Conservation (phyloP, 2,888 invertebrate genomes). For the Aproaerema taeniolella region DNA sequence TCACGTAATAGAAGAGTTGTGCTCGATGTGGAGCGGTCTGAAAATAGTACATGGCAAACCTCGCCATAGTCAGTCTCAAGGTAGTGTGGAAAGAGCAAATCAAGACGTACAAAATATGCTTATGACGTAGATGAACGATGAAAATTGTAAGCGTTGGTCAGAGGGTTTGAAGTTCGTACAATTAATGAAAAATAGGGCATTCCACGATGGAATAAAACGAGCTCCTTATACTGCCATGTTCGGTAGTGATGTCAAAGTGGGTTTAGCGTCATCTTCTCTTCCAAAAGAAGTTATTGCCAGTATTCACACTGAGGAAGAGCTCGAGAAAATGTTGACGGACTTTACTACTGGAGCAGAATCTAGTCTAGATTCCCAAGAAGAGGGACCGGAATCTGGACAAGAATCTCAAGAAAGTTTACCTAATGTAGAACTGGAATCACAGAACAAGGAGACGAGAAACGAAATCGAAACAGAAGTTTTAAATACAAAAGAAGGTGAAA, state of each 20-base stretch:
- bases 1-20: slow-evolving; percentile 20
- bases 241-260: slow-evolving; percentile 6
- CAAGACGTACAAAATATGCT: slow-evolving; percentile 35
- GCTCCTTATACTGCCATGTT: slow-evolving; percentile 6
- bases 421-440: slow-evolving; percentile 5
- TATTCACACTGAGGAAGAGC: slow-evolving; percentile 9
- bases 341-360: slow-evolving; percentile 7
- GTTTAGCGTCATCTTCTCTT: neutral
- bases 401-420: slow-evolving; percentile 1
- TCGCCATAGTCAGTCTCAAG: slow-evolving; percentile 30
- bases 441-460: slow-evolving; percentile 3
- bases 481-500: slow-evolving; percentile 4
- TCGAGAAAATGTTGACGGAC: slow-evolving; percentile 6
- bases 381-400: slow-evolving; percentile 4
- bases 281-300: slow-evolving; percentile 7
- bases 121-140: slow-evolving; percentile 33
- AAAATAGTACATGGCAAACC: slow-evolving; percentile 38
- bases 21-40: slow-evolving; percentile 23
- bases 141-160: slow-evolving; percentile 33
- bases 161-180: slow-evolving; percentile 37
- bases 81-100: slow-evolving; percentile 31
- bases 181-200: slow-evolving; percentile 17
- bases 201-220: slow-evolving; percentile 10
- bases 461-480: slow-evolving; percentile 4
- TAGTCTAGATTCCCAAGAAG: slow-evolving; percentile 6